phyloP scores from a whole-genome alignment of 1,140 invertebrate genomes.

The Drosophila truncata region DNA sequence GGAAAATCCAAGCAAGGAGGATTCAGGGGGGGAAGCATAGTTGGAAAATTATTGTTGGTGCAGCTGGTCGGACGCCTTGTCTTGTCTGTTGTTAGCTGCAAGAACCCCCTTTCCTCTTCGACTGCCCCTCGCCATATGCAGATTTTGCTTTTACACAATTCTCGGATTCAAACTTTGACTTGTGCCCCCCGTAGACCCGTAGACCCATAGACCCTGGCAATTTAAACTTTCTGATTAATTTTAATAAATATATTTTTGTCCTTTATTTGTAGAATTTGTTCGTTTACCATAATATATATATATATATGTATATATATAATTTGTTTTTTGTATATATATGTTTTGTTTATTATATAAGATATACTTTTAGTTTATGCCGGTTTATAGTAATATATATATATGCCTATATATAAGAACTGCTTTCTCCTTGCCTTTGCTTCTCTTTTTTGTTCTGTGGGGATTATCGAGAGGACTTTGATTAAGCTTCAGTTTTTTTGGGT shows the following conservation, averaged over 20 bases:
- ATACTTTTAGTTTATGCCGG: slow-evolving; percentile 33
- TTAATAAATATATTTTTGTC: slow-evolving; percentile 83
- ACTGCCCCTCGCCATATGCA: slow-evolving; percentile 22
- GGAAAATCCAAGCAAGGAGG: not conserved
- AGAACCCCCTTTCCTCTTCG: not conserved
- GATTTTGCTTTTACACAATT: slow-evolving; percentile 36
- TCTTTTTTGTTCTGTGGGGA: slow-evolving; percentile 3
- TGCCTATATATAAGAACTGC: slow-evolving; percentile 30
- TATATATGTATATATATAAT: slow-evolving; percentile 42
- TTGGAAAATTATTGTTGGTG: slow-evolving; percentile 64
- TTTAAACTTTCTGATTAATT: slow-evolving; percentile 58
- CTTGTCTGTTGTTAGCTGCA: slow-evolving; percentile 42
- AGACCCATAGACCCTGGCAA: not conserved
- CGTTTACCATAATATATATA: slow-evolving; percentile 44
- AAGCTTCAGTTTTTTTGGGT: slow-evolving; percentile 43
- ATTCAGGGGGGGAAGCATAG: slow-evolving; percentile 30
- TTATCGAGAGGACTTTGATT: slow-evolving; percentile 50
- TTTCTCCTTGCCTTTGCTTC: not conserved
- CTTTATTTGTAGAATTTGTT: slow-evolving; percentile 80
- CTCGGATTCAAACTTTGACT: slow-evolving; percentile 57
- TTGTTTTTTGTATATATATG: slow-evolving; percentile 55
- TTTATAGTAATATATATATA: slow-evolving; percentile 30
- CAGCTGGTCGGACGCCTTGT: slow-evolving; percentile 67
- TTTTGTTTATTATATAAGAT: slow-evolving; percentile 52
- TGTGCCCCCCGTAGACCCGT: slow-evolving; percentile 19